Evolutionary conservation across 2,113 vertebrate species (phyloP).

Genomic region (Actenoides lindsayi): DNA sequence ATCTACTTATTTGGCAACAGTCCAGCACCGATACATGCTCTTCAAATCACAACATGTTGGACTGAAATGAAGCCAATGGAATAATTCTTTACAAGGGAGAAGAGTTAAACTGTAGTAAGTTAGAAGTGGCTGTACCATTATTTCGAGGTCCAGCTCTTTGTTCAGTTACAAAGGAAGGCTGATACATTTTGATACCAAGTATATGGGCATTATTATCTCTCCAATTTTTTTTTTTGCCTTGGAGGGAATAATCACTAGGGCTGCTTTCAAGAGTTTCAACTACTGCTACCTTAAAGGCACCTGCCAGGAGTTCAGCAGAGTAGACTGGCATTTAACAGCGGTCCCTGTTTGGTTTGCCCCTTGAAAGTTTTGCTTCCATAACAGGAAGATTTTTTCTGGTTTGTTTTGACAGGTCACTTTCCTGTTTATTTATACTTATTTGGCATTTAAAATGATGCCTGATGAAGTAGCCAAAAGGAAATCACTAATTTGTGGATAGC

Average conservation of each 20-base stretch:
- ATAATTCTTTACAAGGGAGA: slow-evolving; percentile 13
- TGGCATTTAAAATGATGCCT: neutral
- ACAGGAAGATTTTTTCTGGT: neutral
- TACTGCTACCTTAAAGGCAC: neutral
- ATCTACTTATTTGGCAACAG: slow-evolving; percentile 19
- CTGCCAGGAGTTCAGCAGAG: neutral
- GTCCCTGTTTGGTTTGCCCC: neutral
- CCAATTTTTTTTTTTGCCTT: neutral
- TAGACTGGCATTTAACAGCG: neutral
- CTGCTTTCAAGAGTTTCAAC: neutral
- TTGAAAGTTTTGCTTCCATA: neutral
- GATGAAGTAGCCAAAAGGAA: neutral
- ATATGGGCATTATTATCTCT: neutral
- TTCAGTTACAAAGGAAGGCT: slow-evolving; percentile 6
- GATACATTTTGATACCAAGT: neutral
- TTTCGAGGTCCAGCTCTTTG: neutral
- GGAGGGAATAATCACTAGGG: slow-evolving; percentile 18
- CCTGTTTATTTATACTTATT: neutral
- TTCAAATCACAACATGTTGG: slow-evolving; percentile 34
- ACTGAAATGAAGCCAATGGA: slow-evolving; percentile 39
- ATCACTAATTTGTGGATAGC: neutral
- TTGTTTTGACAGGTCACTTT: neutral
- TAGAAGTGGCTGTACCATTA: neutral
- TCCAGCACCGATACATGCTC: slow-evolving; percentile 25
- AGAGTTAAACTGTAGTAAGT: neutral